These are phyloP conservation scores for Campoletis sonorensis DNA, from an alignment of 1,140 invertebrate genomes.

Conservation along the genomic window DNA sequence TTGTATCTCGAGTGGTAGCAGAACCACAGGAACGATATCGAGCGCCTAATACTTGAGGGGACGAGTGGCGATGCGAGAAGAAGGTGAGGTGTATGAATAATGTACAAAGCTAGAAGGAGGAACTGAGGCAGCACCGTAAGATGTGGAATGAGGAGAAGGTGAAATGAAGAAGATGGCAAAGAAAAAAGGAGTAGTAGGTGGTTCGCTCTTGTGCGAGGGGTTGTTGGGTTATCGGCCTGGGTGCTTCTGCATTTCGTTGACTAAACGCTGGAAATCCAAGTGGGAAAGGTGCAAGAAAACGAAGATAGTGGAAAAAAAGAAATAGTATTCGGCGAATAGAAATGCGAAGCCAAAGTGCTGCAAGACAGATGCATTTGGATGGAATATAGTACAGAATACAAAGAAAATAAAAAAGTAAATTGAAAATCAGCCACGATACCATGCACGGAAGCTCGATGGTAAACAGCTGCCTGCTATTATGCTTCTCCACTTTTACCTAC, in stretches of 20 bases:
- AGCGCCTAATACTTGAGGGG: slow-evolving; percentile 52
- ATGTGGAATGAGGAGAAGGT: slow-evolving; percentile 10
- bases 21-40: slow-evolving; percentile 46
- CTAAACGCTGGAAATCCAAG: slow-evolving; percentile 34
- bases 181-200: slow-evolving; percentile 8
- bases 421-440: slow-evolving; percentile 58
- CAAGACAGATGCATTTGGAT: slow-evolving; percentile 1
- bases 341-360: background rate
- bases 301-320: slow-evolving; percentile 43
- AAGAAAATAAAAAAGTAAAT: slow-evolving; percentile 59
- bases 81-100: slow-evolving; percentile 53
- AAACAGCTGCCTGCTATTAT: slow-evolving; percentile 35
- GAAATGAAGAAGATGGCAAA: slow-evolving; percentile 7
- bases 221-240: slow-evolving; percentile 48
- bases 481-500: background rate
- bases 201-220: background rate
- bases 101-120: slow-evolving; percentile 40
- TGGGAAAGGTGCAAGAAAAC: background rate
- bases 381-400: slow-evolving; percentile 49
- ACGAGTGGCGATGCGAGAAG: slow-evolving; percentile 49
- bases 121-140: slow-evolving; percentile 21
- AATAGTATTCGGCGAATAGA: slow-evolving; percentile 7
- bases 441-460: slow-evolving; percentile 45
- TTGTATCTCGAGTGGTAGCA: slow-evolving; percentile 42
- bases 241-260: background rate